These are phyloP conservation scores for Hypomecis punctinalis DNA, from an alignment of 2,888 invertebrate species.

Conservation along the genomic window DNA sequence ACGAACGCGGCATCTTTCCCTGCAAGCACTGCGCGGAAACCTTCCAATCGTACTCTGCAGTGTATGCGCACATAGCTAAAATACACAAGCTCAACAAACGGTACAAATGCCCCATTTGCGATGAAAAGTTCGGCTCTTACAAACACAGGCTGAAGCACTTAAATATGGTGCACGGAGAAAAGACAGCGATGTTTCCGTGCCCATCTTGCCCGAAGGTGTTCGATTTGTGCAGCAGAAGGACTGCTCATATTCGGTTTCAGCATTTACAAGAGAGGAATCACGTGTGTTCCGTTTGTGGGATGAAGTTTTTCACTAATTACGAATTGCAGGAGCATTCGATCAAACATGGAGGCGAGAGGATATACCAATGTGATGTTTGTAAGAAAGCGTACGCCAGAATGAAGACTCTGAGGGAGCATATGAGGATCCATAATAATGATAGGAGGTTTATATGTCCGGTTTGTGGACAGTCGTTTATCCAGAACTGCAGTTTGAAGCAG, in stretches of 20 bases:
- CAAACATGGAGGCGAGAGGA: constrained; percentile 82
- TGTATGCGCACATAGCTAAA: constrained; percentile 73
- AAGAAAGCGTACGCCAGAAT: constrained; percentile 77
- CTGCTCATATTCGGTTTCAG: constrained; percentile 73
- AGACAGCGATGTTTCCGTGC: constrained; percentile 73
- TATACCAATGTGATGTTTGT: constrained; percentile 83
- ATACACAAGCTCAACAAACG: constrained; percentile 72
- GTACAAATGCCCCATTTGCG: constrained; percentile 79
- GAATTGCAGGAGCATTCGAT: constrained; percentile 83
- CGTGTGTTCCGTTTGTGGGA: constrained; percentile 78
- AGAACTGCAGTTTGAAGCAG: constrained; percentile 77
- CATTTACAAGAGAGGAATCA: constrained; percentile 79
- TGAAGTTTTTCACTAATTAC: constrained; percentile 83
- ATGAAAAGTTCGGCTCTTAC: constrained; percentile 76
- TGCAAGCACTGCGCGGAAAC: constrained; percentile 72
- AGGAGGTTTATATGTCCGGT: constrained; percentile 71
- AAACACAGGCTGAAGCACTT: constrained; percentile 75
- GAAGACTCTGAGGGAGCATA: constrained; percentile 78
- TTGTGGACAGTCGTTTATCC: constrained; percentile 76
- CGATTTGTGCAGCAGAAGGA: constrained; percentile 73
- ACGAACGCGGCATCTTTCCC: constrained; percentile 70
- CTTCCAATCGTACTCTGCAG: constrained; percentile 65
- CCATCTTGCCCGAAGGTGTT: constrained; percentile 75
- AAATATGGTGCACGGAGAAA: constrained; percentile 70
- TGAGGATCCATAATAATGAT: constrained; percentile 78